Base-by-base conservation (phyloP, 2,888 invertebrate genomes). In the Bellardia pandia region DNA sequence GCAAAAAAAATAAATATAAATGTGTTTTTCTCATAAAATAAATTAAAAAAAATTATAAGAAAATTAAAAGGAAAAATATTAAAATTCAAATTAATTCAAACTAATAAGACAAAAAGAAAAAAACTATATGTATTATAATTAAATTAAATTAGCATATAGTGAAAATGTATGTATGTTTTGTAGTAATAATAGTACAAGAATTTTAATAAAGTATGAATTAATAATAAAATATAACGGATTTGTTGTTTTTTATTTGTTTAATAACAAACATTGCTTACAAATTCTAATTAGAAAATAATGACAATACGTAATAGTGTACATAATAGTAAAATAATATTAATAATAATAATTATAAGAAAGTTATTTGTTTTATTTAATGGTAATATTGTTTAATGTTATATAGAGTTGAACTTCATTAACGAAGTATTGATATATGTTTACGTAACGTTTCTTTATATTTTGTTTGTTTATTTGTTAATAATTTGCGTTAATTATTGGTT, bases 401-500 rank as follows among this genome's bases (percentile, higher is more conserved):
- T 60, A 64, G 33, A 68, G 45, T 86, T 62, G 14, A 23, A 48
- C 68, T 79, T 74, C 76, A n/a, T 78, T 58, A 79, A 58, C 51
- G 69, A 83, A 75, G 60, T 78, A 51, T 60, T 51, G 30, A 72
- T 81, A 42, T 79, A 33, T 45, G 37, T 37, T 30, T 45, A 33
- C 42, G 3, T 64, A 74, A 37, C 8, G 3, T 64, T 77, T 30
- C 6, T 33, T 71, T 23, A 23, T 13, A 40, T 51, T 56, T 45
- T n/a, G 4, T 33, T 71, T 71, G 69, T 66, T 64, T 48, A 37
- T 80, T 64, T 86, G 84, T 86, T 82, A 13, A 11, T 51, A 86
- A 85, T 72, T 78, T 78, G 64, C 40, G 23, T 79, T 89, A 86
- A 76, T 71, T 68, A 92, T 92, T 92, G 92, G 92, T 92, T 91